A percentile compares a stretch with the other conserved stretches of the same genome.
Conservation (phyloP, 2,888 invertebrate species). For the Epirrhoe tristata region DNA sequence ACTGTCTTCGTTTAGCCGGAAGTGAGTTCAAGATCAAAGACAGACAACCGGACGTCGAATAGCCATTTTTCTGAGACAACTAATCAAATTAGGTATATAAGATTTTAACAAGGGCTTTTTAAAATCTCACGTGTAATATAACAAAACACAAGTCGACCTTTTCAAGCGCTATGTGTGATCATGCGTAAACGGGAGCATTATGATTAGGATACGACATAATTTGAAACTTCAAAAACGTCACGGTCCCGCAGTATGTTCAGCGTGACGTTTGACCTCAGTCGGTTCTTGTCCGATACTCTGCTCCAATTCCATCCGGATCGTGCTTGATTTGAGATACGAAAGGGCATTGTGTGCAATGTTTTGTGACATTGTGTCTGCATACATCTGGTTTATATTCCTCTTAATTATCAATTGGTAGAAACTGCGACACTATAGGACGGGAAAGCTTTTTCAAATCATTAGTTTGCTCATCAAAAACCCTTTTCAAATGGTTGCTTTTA, state of each 20-base stretch:
- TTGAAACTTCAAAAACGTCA: slow-evolving; percentile 5
- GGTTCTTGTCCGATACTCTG: slow-evolving; percentile 47
- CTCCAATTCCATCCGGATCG: slow-evolving; percentile 62
- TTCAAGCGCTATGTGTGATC: background rate
- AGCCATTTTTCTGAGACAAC: background rate
- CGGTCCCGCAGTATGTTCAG: slow-evolving; percentile 21
- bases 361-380: slow-evolving; percentile 30
- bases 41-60: slow-evolving; percentile 13
- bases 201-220: slow-evolving; percentile 8
- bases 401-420: background rate
- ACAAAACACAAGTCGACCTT: no score
- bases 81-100: no score
- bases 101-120: no score
- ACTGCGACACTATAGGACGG: no score
- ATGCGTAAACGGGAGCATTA: background rate
- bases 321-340: slow-evolving; percentile 47
- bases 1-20: slow-evolving; percentile 16
- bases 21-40: slow-evolving; percentile 24
- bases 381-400: slow-evolving; percentile 1
- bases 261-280: slow-evolving; percentile 51
- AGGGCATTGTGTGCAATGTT: slow-evolving; percentile 36
- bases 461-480: no score
- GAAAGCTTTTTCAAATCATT: no score
- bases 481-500: no score
- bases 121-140: no score